phyloP scores from a whole-genome alignment of 2,888 invertebrate species.

The Erpobdella octoculata region DNA sequence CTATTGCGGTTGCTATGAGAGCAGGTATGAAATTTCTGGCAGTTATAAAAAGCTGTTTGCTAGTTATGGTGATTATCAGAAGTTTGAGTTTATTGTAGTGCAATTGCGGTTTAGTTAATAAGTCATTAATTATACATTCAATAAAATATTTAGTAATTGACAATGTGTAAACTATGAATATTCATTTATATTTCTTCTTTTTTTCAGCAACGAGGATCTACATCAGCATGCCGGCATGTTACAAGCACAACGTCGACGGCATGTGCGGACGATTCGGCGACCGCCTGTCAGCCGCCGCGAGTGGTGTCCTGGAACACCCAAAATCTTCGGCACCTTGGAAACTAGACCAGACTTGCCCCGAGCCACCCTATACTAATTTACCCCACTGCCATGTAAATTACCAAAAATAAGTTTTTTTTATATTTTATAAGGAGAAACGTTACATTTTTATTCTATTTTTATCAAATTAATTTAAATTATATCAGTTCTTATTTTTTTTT shows the following conservation, averaged over 20 bases:
- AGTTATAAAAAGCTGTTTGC: no score
- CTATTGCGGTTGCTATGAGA: no score
- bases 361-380: not conserved
- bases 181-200: not conserved
- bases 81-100: not conserved
- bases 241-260: constrained; percentile 20
- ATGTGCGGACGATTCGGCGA: constrained; percentile 18
- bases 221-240: constrained; percentile 15
- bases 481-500: no score
- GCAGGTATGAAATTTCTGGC: no score
- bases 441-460: no score
- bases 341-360: constrained; percentile 15
- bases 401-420: not conserved
- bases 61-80: no score
- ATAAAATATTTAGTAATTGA: no score
- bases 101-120: no score
- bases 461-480: not conserved
- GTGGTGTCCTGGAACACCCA: not conserved
- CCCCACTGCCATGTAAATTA: constrained; percentile 20
- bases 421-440: not conserved
- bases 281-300: not conserved
- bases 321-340: not conserved
- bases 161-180: no score
- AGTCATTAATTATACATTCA: no score
- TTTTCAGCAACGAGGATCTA: constrained; percentile 15